phyloP scores from a whole-genome alignment of 2,113 vertebrate genomes.

The Rousettus leschenaultii region DNA sequence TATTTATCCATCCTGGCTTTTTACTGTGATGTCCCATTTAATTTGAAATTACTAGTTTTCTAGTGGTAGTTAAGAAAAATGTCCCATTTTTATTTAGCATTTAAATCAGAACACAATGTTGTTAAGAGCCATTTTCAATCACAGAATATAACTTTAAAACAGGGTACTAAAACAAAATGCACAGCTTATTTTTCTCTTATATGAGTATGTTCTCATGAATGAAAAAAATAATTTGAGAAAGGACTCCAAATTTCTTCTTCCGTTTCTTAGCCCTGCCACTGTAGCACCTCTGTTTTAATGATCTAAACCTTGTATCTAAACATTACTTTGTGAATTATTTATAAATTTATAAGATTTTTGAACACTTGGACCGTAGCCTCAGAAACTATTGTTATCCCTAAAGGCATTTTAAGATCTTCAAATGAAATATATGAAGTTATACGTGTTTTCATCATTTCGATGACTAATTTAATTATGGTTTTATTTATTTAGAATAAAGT shows the following conservation, averaged over 20 bases:
- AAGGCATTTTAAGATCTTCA: neutral
- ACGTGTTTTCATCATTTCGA: neutral
- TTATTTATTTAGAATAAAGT: neutral
- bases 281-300: neutral
- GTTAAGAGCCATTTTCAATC: neutral
- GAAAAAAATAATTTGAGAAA: neutral
- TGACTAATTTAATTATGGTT: neutral
- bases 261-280: neutral
- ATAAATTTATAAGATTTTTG: neutral
- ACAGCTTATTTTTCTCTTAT: neutral
- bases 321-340: neutral
- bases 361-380: neutral
- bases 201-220: neutral
- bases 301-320: neutral
- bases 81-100: neutral
- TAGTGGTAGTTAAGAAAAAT: neutral
- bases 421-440: neutral
- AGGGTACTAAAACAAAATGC: fast-evolving
- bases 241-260: neutral
- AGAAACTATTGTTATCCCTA: neutral
- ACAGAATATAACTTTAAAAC: neutral
- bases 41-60: neutral
- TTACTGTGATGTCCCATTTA: fast-evolving
- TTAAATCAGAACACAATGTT: neutral
- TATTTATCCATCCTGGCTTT: neutral